Base-by-base conservation (phyloP, 2,113 vertebrate species). In the Peromyscus maniculatus region DNA sequence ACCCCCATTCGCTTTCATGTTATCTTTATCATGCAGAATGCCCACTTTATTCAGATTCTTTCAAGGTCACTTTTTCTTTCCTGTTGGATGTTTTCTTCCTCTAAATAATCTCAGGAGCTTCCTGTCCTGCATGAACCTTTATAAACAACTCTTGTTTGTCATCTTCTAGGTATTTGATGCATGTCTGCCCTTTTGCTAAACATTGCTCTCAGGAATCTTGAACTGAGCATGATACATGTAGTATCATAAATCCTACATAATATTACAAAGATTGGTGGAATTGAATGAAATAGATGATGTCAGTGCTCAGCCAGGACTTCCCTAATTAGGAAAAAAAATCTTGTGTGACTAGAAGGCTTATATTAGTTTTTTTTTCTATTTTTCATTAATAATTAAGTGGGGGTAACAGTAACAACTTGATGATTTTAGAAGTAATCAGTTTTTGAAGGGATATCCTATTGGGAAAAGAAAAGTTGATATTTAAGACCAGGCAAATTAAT, bases 401-500 rank as follows among this genome's bases (percentile, higher is more conserved):
- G 49, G 84, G 33, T 66, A 15, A 84, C 75, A 84, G 91, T 91
- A 87, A 69, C 55, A 83, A 72, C 89, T 72, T 89, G 55, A 94
- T 82, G 7, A 10, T 91, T 93, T 95, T 80, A 39, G 31, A 72
- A 21, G 72, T 90, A 84, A 93, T 95, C 46, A 86, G 95, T 74
- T 92, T 94, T 93, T 55, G 52, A 94, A 94, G 71, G 93, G 33
- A 59, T 4, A 72, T 87, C 64, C 94, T 91, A 57, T 75, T 89
- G 91, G 92, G 91, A 96, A 97, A 97, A 89, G 55, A 89, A 91
- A 78, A 91, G 89, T 87, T 97, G 78, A 36, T 96, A 97, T 96
- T 97, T 97, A 96, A 97, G 39, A 83, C 75, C 94, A 96, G 59
- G 24, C 49, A 94, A 96, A 96, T 93, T 88, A 95, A 92, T 97